These are phyloP conservation scores for Hyles euphorbiae DNA, from an alignment of 1,140 invertebrate genomes.

Conservation along the genomic window DNA sequence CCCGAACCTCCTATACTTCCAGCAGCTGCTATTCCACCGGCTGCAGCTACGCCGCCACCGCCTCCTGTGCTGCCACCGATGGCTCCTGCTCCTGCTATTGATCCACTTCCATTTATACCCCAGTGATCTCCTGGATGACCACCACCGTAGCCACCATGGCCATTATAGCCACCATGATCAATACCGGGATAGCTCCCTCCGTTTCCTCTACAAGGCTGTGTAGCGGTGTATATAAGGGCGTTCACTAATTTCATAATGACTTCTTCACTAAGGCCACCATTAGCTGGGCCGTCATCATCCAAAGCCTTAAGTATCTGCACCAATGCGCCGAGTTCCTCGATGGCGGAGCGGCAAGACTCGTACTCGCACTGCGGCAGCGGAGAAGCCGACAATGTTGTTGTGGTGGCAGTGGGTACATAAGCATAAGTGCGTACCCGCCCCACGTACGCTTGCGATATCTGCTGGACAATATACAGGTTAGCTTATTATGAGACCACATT, in stretches of 20 bases:
- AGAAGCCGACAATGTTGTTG: background rate
- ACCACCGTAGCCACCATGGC: background rate
- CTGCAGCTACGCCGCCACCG: conserved; percentile 11
- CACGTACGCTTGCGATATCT: conserved; percentile 3
- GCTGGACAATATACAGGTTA: too few relatives aligned
- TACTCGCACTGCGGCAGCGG: background rate
- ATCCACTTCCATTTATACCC: background rate
- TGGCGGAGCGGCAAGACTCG: conserved; percentile 12
- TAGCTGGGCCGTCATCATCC: conserved; percentile 24
- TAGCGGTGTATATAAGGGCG: conserved; percentile 44
- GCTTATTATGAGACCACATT: too few relatives aligned
- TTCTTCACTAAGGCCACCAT: conserved; percentile 28
- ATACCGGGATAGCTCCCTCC: background rate
- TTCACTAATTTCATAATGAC: conserved; percentile 54
- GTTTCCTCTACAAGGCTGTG: conserved; percentile 13
- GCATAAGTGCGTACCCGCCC: background rate
- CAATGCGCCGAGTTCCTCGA: conserved; percentile 15
- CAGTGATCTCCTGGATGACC: background rate
- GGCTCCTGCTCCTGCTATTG: conserved; percentile 5
- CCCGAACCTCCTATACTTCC: conserved; percentile 15
- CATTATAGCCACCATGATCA: too few relatives aligned
- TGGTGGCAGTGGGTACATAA: conserved; percentile 1
- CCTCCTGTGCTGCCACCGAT: conserved; percentile 7
- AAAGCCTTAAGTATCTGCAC: conserved; percentile 18
- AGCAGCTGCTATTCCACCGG: conserved; percentile 10